These are phyloP conservation scores for Ceratitis capitata DNA, from an alignment of 1,140 invertebrate species.

Conservation along the genomic window DNA sequence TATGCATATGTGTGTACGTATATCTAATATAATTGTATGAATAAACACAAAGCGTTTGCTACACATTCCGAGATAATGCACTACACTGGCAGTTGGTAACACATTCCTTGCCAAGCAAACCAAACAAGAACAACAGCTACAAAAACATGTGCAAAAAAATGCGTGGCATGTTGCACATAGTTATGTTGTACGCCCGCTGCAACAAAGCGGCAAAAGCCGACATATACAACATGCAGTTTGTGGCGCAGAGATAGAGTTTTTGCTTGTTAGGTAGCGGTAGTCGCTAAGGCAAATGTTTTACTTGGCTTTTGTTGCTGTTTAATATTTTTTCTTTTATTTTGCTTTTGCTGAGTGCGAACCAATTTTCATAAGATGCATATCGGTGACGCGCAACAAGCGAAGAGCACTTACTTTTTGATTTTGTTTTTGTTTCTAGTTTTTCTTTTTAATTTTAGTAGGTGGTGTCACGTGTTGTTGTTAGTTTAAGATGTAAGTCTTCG, in stretches of 20 bases:
- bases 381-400: neutral
- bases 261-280: too few species aligned
- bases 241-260: neutral
- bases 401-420: neutral
- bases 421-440: neutral
- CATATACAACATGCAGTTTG: neutral
- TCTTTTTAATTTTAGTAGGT: neutral
- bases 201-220: neutral
- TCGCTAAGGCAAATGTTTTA: too few species aligned
- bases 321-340: too few species aligned
- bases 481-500: neutral
- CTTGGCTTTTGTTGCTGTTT: too few species aligned
- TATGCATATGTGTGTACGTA: neutral
- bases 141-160: neutral
- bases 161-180: conserved; percentile 5
- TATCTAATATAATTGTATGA: too few species aligned
- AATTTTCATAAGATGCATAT: conserved; percentile 31
- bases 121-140: too few species aligned
- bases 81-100: neutral
- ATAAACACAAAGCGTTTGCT: neutral
- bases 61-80: neutral
- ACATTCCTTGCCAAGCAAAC: neutral
- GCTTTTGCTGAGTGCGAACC: conserved; percentile 26
- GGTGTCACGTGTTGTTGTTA: neutral
- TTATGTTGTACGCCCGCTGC: conserved; percentile 28